A percentile compares a stretch with the other conserved stretches of the same genome.
Conservation (phyloP, 2,888 invertebrate species). For the Stenodema calcarata region DNA sequence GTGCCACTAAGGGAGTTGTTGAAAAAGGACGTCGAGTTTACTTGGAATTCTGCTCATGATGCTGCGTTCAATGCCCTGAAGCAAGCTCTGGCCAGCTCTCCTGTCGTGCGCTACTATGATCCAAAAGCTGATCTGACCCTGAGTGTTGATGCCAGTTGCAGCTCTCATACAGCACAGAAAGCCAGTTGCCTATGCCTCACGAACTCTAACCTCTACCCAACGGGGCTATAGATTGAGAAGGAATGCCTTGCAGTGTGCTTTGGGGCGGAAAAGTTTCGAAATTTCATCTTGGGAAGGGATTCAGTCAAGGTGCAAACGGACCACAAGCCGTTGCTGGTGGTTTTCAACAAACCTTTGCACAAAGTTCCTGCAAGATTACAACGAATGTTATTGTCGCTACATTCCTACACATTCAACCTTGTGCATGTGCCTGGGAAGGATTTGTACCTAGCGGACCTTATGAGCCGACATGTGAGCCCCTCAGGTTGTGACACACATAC, state of each 20-base stretch:
- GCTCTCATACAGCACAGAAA: constrained; percentile 59
- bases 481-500: constrained; percentile 47
- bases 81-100: constrained; percentile 52
- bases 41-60: constrained; percentile 53
- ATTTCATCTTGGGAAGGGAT: constrained; percentile 54
- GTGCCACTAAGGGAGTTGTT: constrained; percentile 53
- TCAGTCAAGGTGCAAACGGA: constrained; percentile 43
- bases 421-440: constrained; percentile 58
- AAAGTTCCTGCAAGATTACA: constrained; percentile 51
- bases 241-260: constrained; percentile 58
- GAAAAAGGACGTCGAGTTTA: constrained; percentile 54
- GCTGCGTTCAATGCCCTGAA: constrained; percentile 50
- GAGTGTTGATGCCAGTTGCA: constrained; percentile 57
- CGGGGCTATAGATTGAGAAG: constrained; percentile 61
- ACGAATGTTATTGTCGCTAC: constrained; percentile 40
- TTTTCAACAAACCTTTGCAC: constrained; percentile 49
- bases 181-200: constrained; percentile 60
- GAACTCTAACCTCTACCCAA: constrained; percentile 58
- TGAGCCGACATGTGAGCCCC: constrained; percentile 51
- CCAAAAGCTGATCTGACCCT: constrained; percentile 57
- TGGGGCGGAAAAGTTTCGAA: constrained; percentile 59
- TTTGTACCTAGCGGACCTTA: constrained; percentile 56
- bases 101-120: constrained; percentile 56
- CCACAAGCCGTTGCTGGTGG: constrained; percentile 43
- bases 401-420: constrained; percentile 42